Conservation (phyloP, 1,140 invertebrate genomes). For the Drosophila bifasciata region DNA sequence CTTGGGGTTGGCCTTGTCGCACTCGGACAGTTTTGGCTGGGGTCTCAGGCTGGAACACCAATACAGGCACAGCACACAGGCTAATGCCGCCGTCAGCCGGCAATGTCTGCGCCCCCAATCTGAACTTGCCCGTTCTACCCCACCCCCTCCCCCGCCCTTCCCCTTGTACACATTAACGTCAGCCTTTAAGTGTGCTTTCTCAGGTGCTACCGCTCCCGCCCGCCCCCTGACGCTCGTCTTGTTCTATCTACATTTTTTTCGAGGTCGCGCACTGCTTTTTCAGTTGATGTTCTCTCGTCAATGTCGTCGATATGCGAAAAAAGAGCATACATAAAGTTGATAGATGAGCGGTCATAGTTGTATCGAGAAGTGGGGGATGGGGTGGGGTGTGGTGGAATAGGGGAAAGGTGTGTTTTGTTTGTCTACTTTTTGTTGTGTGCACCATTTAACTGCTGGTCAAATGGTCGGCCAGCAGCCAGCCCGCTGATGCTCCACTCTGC, state of each 20-base stretch:
- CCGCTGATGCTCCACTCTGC: slow-evolving; percentile 13
- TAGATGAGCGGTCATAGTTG: slow-evolving; percentile 20
- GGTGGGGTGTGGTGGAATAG: background rate
- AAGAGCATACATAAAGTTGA: slow-evolving; percentile 39
- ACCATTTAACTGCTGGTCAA: slow-evolving; percentile 18
- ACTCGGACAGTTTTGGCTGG: slow-evolving; percentile 59
- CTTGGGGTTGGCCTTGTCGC: slow-evolving; percentile 83
- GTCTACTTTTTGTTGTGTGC: slow-evolving; percentile 27
- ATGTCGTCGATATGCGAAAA: slow-evolving; percentile 69
- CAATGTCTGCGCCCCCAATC: slow-evolving; percentile 63
- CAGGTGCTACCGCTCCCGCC: slow-evolving; percentile 63
- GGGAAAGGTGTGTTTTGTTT: slow-evolving; percentile 34
- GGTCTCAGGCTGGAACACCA: slow-evolving; percentile 64
- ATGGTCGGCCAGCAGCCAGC: slow-evolving; percentile 12
- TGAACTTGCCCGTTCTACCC: slow-evolving; percentile 37
- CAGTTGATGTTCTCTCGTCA: slow-evolving; percentile 61
- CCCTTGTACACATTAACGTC: slow-evolving; percentile 62
- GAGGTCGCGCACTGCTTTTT: slow-evolving; percentile 67
- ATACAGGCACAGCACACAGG: slow-evolving; percentile 42
- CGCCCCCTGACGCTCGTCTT: slow-evolving; percentile 4
- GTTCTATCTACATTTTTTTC: slow-evolving; percentile 75
- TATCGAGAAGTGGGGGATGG: background rate
- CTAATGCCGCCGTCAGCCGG: slow-evolving; percentile 59
- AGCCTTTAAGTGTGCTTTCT: slow-evolving; percentile 75
- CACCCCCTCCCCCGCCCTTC: slow-evolving; percentile 3